A percentile compares a stretch with the other conserved stretches of the same genome.
These are phyloP conservation scores for Puma concolor DNA, from an alignment of 2,113 vertebrate species.

Conservation along the genomic window DNA sequence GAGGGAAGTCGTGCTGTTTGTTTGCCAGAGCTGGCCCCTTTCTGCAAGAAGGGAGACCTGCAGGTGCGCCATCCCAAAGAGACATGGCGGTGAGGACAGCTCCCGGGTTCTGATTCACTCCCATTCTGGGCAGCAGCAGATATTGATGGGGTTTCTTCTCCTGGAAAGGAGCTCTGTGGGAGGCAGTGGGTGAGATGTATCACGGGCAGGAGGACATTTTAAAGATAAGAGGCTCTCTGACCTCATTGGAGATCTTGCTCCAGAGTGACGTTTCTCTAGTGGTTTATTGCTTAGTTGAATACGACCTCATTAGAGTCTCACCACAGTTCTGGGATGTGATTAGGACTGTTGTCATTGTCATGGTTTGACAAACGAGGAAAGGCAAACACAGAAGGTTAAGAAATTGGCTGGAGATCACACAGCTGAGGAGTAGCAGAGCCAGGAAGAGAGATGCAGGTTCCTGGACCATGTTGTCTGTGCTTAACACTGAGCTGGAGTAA, in stretches of 20 bases:
- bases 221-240: not conserved
- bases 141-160: no score
- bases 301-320: not conserved
- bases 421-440: not conserved
- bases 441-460: not conserved
- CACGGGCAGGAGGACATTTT: not conserved
- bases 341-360: not conserved
- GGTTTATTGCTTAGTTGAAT: not conserved
- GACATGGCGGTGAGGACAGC: not conserved
- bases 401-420: not conserved
- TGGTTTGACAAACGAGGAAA: no score
- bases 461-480: not conserved
- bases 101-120: not conserved
- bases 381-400: not conserved
- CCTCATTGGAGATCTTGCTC: accelerated
- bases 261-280: not conserved
- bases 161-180: accelerated
- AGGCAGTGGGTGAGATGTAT: accelerated
- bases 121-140: no score
- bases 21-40: no score
- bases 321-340: not conserved
- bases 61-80: not conserved
- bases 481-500: not conserved
- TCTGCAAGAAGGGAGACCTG: not conserved
- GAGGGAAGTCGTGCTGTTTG: not conserved